Evolutionary conservation across 2,888 invertebrate species (phyloP), one percentile per base, ranked within the genome.

Genomic region (Nezara viridula): DNA sequence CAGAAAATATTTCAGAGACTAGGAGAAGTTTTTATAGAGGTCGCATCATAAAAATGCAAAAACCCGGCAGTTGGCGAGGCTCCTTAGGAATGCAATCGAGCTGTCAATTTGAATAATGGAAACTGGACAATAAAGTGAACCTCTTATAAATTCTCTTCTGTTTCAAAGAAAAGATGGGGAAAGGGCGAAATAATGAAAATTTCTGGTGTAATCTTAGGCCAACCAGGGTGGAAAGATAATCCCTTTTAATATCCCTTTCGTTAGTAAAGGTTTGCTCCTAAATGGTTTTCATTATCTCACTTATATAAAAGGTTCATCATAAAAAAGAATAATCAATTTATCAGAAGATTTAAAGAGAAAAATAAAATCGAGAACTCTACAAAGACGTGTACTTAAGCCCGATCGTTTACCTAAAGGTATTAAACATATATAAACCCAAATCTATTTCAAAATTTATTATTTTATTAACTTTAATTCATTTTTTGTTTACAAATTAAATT

Each of bases 61-160:
- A 81, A 81, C 44, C 81, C 44, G n/a, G 81, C 81, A 40, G 81
- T 81, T 44, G 24, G 6, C 24, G 32, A 81, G 81, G 44, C 44
- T n/a, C 44, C 81, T 81, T 81, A 81, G 44, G 81, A 16, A n/a
- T 44, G 81, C 81, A 47, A 81, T 81, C 81, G 81, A 81, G 44
- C 81, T 81, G 81, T 47, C 81, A 81, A 81, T 81, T 81, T 81
- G 81, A 81, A 81, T 81, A 81, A 81, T 81, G 81, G 81, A 81
- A 81, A 81, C 81, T 81, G 44, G 44, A 81, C 81, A 81, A 81
- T 81, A 81, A 81, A 81, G n/a, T 44, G 44, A 81, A 44, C 81
- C n/a, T n/a, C 81, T 81, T 81, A 81, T 81, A 47, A 44, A 81
- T 81, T 81, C 81, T 81, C 81, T 81, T 44, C 44, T 44, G 24